Evolutionary conservation across 2,113 vertebrate genomes (phyloP).

Genomic region (Neomonachus schauinslandi): DNA sequence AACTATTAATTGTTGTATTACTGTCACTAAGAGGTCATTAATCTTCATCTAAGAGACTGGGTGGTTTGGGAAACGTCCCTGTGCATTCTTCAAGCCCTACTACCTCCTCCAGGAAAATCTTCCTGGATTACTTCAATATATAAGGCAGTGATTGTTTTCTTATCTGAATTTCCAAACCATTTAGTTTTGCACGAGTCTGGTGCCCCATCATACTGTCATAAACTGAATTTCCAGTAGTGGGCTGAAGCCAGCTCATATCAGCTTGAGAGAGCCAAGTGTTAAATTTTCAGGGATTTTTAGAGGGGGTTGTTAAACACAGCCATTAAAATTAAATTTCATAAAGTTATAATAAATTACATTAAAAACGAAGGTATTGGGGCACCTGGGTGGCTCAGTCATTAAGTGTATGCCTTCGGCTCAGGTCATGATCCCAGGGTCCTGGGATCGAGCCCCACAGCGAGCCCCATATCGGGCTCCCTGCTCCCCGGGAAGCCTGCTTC

Average conservation of each 20-base stretch:
- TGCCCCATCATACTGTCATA: not conserved
- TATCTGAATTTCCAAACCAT: conserved; percentile 24
- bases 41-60: not conserved
- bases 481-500: no score
- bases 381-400: no score
- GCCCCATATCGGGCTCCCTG: no score
- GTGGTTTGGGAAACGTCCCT: not conserved
- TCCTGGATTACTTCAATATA: not conserved
- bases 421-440: no score
- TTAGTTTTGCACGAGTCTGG: not conserved
- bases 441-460: no score
- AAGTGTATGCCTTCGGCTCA: no score
- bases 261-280: not conserved
- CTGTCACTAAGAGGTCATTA: not conserved
- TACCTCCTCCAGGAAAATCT: not conserved
- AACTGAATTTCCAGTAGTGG: not conserved
- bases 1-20: not conserved
- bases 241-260: not conserved
- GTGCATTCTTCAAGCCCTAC: not conserved
- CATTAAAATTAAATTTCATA: not conserved
- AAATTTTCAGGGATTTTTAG: conserved; percentile 32
- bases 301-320: not conserved
- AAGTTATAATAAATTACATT: not conserved
- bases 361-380: not conserved
- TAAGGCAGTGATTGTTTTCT: not conserved